phyloP scores from a whole-genome alignment of 2,888 invertebrate genomes.

The Prosopocoilus inquinatus region DNA sequence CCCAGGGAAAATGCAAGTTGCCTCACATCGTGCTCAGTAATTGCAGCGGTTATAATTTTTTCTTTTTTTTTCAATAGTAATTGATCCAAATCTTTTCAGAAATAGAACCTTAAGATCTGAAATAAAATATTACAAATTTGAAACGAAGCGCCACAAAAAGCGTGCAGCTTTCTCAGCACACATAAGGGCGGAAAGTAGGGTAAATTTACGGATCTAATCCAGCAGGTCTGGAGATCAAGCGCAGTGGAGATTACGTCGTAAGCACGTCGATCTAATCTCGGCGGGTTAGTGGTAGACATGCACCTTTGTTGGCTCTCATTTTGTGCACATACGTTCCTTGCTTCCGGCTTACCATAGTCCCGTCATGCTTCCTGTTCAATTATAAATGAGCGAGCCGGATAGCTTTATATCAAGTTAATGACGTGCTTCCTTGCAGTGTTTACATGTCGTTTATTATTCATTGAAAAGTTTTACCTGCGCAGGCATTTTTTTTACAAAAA shows the following conservation, averaged over 20 bases:
- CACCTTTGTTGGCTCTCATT: slow-evolving; percentile 24
- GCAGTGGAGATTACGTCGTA: slow-evolving; percentile 9
- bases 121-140: not conserved
- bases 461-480: not conserved
- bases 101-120: too few species aligned
- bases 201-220: slow-evolving; percentile 3
- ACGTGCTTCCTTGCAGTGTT: slow-evolving; percentile 4
- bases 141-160: not conserved
- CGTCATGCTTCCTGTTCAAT: slow-evolving; percentile 17
- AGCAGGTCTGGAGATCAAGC: slow-evolving; percentile 1
- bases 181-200: not conserved
- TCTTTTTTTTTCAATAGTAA: too few species aligned
- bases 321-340: slow-evolving; percentile 13
- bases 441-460: not conserved
- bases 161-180: not conserved
- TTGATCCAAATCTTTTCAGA: too few species aligned
- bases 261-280: slow-evolving; percentile 35
- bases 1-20: too few species aligned
- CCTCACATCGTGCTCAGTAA: too few species aligned
- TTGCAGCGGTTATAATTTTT: too few species aligned
- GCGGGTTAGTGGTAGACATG: slow-evolving; percentile 31
- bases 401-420: slow-evolving; percentile 7
- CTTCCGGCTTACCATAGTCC: slow-evolving; percentile 29
- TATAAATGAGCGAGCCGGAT: slow-evolving; percentile 5
- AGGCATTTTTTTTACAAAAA: too few species aligned